Conservation (phyloP, 2,797 vertebrate genomes). For the Silurus lanzhouensis region DNA sequence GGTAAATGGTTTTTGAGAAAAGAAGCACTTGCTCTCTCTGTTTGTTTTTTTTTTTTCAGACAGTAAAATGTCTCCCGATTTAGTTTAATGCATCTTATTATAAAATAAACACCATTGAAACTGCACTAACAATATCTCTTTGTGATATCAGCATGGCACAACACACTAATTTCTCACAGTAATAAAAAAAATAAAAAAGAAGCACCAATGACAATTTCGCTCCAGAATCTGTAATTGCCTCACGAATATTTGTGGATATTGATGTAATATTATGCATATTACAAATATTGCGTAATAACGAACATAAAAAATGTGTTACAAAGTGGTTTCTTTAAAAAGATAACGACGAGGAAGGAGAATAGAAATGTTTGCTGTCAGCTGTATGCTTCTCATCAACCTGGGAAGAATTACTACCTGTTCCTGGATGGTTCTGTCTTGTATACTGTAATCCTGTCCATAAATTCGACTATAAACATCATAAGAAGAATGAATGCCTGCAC, state of each 20-base stretch:
- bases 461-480: constrained; percentile 45
- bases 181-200: not conserved
- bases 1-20: not conserved
- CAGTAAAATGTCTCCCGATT: too few species aligned
- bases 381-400: not conserved
- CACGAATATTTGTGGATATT: not conserved
- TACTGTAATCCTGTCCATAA: not conserved
- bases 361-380: not conserved
- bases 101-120: too few species aligned
- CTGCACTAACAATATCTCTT: too few species aligned
- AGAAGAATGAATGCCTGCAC: constrained; percentile 62
- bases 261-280: too few species aligned
- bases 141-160: not conserved
- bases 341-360: too few species aligned
- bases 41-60: too few species aligned
- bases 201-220: not conserved
- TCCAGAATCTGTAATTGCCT: not conserved
- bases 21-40: too few species aligned
- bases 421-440: not conserved
- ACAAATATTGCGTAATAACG: too few species aligned
- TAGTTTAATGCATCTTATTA: too few species aligned
- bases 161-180: not conserved
- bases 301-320: not conserved
- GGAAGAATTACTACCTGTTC: not conserved
- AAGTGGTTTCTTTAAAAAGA: not conserved